These are phyloP conservation scores for Cassiopea andromeda DNA, from an alignment of 30 jellyfish, hydroid and myxozoan genomes.

Conservation along the genomic window DNA sequence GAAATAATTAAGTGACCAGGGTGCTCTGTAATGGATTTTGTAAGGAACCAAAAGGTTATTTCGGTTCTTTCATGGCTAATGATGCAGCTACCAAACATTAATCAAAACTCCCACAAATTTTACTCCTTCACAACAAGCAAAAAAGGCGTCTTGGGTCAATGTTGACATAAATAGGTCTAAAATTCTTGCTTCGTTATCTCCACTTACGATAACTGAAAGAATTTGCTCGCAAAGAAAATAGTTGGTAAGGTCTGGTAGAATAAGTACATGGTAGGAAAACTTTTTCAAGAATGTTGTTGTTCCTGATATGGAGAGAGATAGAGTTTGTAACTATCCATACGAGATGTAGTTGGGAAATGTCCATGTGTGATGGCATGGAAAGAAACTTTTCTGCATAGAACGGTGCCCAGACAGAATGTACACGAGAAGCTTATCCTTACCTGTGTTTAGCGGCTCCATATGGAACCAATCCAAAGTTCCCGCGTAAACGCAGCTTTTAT, in stretches of 20 bases:
- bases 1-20: neutral
- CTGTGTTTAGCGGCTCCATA: no score
- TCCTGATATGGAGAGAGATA: neutral
- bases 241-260: neutral
- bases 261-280: neutral
- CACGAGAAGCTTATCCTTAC: no score
- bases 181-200: neutral
- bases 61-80: neutral
- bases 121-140: neutral
- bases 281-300: neutral
- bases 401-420: no score
- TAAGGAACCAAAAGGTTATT: neutral
- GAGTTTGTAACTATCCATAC: no score
- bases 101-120: neutral
- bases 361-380: no score
- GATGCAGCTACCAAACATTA: neutral
- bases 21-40: neutral
- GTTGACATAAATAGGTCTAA: neutral
- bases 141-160: slow-evolving; percentile 8
- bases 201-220: neutral
- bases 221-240: neutral
- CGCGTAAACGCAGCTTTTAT: no score
- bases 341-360: no score
- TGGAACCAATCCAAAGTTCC: no score
- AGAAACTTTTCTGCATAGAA: no score